phyloP scores from a whole-genome alignment of 2,888 invertebrate genomes.

The Agonum fuliginosum region DNA sequence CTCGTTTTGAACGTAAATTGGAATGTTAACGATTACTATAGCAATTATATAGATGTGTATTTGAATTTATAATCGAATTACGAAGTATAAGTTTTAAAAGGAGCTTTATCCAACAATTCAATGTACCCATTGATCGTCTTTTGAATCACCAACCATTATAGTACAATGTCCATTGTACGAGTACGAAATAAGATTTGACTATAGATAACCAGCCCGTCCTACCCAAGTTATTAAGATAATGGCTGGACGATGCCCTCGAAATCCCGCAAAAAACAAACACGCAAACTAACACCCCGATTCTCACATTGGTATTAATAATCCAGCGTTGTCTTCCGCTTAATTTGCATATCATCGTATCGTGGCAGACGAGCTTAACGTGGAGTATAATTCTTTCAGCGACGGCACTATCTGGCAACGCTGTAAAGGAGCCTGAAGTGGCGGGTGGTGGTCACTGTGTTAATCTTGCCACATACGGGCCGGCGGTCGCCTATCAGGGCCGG shows the following conservation, averaged over 20 bases:
- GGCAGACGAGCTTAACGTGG: neutral
- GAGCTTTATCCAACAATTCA: too few species aligned
- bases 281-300: neutral
- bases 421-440: neutral
- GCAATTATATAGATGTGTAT: too few species aligned
- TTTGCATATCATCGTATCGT: slow-evolving; percentile 6
- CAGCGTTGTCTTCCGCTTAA: neutral
- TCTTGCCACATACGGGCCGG: slow-evolving; percentile 27
- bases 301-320: slow-evolving; percentile 23
- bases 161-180: neutral
- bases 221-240: neutral
- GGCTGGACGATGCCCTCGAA: neutral
- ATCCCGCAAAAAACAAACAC: neutral
- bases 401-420: slow-evolving; percentile 6
- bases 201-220: neutral
- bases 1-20: too few species aligned
- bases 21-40: too few species aligned
- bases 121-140: too few species aligned
- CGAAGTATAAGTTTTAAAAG: too few species aligned
- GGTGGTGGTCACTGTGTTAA: slow-evolving; percentile 24
- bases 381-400: slow-evolving; percentile 22
- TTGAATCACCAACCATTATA: neutral
- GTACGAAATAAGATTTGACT: neutral
- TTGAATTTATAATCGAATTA: too few species aligned
- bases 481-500: too few species aligned